A percentile compares a stretch with the other conserved stretches of the same genome.
phyloP scores from a whole-genome alignment of 2,888 invertebrate species.

The Hirudinaria manillensis region DNA sequence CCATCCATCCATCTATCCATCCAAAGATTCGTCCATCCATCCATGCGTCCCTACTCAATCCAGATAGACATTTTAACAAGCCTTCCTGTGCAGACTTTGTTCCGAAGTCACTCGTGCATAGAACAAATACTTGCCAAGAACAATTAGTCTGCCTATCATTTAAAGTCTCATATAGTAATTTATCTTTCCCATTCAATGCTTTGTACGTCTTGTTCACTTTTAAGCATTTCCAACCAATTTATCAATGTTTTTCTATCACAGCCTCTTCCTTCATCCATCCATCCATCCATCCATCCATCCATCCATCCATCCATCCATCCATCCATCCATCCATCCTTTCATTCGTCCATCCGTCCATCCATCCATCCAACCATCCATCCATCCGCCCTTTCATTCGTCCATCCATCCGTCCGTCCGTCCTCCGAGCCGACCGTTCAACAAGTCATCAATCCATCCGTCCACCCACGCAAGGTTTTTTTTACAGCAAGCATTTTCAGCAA shows the following conservation, averaged over 20 bases:
- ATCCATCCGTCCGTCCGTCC: not conserved
- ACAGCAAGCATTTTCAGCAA: not conserved
- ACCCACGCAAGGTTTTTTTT: not conserved
- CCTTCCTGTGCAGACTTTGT: no score
- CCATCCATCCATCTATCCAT: no score
- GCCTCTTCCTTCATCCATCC: not conserved
- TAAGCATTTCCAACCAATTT: not conserved
- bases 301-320: constrained; percentile 30
- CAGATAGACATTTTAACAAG: no score
- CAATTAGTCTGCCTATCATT: no score
- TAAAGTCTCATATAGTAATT: not conserved
- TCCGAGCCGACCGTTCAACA: constrained; percentile 12
- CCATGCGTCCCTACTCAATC: no score
- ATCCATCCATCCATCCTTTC: constrained; percentile 32
- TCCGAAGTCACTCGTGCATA: no score
- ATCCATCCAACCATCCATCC: constrained; percentile 32
- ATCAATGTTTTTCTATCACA: not conserved
- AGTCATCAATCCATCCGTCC: constrained; percentile 17
- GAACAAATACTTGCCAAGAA: no score
- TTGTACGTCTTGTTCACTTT: not conserved
- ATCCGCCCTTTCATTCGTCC: constrained; percentile 31
- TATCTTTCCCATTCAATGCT: not conserved
- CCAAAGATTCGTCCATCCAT: no score
- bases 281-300: not conserved
- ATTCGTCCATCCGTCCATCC: constrained; percentile 30